Base-by-base conservation (phyloP, 2,797 vertebrate genomes). In the Anomalospiza imberbis region DNA sequence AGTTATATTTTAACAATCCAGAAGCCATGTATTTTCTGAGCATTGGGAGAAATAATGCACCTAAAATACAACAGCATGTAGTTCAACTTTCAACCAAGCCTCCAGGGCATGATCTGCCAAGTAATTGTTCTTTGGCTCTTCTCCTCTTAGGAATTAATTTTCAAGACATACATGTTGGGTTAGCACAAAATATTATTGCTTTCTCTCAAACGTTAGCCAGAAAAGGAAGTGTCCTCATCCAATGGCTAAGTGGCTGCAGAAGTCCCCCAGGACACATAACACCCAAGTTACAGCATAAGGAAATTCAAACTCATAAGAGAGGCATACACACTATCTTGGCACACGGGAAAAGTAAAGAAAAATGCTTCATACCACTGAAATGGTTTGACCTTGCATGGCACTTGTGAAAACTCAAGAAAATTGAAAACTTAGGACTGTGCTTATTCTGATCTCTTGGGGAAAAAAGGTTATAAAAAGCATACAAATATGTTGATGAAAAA, bases 361-460 rank as follows among this genome's bases (percentile, higher is more conserved):
- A 85, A 81, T 51, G n/a, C 38, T 83, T 73, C 3, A 2, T 21
- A 47, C 22, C 2, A 6, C 47, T 50, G 38, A 78, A 83, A 68
- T 32, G 7, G 15, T 51, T 78, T 78, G 19, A 53, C 24, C 28
- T 90, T 74, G 21, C 29, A 57, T 2, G 7, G 45, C 45, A 55
- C 15, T 77, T 67, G 40, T 25, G 65, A 88, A 90, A 95, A 86
- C 24, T 72, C 34, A 53, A 17, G 34, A 80, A 80, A 94, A 90
- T 3, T 7, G 31, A 76, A 83, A 88, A 74, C 12, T 38, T 16
- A 42, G 19, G 38, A 80, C 24, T 54, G 34, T 13, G 60, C 12
- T 53, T 87, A 42, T 89, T 67, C 63, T 5, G 34, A 4, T 2
- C 6, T 32, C 12, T 50, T 24, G 5, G 13, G 13, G 6, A 70